Percentiles rank a stretch among this genome's conserved stretches.
Evolutionary conservation across 2,888 invertebrate species (phyloP).

Genomic region (Pristionchus fissidentatus): DNA sequence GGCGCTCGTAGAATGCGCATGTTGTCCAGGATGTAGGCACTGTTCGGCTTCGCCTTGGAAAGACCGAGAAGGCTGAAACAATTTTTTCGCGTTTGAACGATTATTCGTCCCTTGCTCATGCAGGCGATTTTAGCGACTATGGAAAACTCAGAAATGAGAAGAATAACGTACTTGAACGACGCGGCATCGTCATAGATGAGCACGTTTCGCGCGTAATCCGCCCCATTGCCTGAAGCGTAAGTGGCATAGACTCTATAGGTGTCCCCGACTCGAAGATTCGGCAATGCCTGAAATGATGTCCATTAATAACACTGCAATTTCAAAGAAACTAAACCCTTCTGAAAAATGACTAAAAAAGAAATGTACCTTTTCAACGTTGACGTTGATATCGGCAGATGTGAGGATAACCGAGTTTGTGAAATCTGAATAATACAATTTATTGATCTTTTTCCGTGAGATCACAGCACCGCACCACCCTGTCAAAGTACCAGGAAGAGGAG

Average conservation of each 20-base stretch:
- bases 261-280: neutral
- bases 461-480: too few relatives aligned
- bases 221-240: neutral
- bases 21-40: neutral
- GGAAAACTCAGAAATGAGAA: too few relatives aligned
- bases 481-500: too few relatives aligned
- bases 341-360: neutral
- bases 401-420: neutral
- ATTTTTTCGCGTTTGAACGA: neutral
- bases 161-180: neutral
- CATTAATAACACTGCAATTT: neutral
- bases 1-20: neutral
- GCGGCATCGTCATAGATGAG: neutral
- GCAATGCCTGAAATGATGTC: neutral
- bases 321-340: neutral
- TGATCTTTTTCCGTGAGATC: too few relatives aligned
- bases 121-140: too few relatives aligned
- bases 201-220: neutral
- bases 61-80: neutral
- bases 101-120: too few relatives aligned
- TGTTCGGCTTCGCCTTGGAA: neutral
- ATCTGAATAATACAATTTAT: too few relatives aligned
- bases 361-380: neutral
- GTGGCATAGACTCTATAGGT: slow-evolving; percentile 24
- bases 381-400: neutral